Percentiles rank a stretch among this genome's conserved stretches.
These are phyloP conservation scores for Pristionchus exspectatus DNA, from an alignment of 2,888 invertebrate species.

Conservation along the genomic window DNA sequence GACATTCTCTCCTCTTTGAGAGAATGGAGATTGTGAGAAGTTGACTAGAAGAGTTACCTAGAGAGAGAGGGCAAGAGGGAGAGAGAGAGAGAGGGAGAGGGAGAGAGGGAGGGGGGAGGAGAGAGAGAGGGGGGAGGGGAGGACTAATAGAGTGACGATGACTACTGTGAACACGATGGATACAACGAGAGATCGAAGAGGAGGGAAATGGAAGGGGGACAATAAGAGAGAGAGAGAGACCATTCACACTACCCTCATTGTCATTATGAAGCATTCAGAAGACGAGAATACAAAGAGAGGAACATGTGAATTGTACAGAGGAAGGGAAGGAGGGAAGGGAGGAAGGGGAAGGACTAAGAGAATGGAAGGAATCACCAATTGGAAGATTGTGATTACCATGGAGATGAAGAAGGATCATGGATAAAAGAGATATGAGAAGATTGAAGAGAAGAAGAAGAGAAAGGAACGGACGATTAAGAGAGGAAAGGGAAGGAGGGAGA, in stretches of 20 bases:
- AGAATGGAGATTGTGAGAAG: conserved; percentile 23
- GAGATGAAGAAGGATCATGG: not conserved
- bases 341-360: not conserved
- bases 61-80: not conserved
- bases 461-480: not conserved
- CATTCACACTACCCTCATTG: conserved; percentile 2
- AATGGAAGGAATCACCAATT: not conserved
- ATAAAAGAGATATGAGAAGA: not conserved
- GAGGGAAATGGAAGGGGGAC: conserved; percentile 38
- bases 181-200: not conserved
- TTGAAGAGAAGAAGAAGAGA: conserved; percentile 37
- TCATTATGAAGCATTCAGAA: conserved; percentile 38
- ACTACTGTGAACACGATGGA: conserved; percentile 5
- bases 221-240: conserved; percentile 42
- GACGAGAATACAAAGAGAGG: not conserved
- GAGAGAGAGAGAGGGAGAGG: conserved; percentile 41
- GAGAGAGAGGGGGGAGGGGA: not conserved
- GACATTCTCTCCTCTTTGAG: not conserved
- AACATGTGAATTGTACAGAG: not conserved
- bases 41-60: conserved; percentile 8
- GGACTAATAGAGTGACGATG: conserved; percentile 11
- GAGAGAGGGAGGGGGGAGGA: not conserved
- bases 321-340: not conserved
- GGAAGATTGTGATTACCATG: not conserved
- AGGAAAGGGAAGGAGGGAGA: conserved; percentile 7